Evolutionary conservation across 1,140 invertebrate species (phyloP).

Genomic region (Aricia agestis): DNA sequence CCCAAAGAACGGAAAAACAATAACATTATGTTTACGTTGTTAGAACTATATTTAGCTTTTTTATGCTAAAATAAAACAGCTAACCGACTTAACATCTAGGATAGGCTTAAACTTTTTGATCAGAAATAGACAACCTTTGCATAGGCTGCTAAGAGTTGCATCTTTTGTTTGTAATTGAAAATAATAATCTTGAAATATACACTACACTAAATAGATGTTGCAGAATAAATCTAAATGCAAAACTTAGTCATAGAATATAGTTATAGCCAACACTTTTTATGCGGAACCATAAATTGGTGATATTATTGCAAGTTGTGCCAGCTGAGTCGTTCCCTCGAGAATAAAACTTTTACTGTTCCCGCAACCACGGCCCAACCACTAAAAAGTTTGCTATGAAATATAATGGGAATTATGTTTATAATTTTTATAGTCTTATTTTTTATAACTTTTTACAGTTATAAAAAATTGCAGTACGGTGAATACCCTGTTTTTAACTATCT

Average conservation of each 20-base stretch:
- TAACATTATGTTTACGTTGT: background rate
- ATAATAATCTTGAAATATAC: too few relatives aligned
- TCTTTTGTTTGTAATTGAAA: too few relatives aligned
- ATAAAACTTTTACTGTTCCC: conserved; percentile 7
- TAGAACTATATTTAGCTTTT: conserved; percentile 3
- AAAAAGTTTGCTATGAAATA: conserved; percentile 2
- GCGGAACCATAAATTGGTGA: background rate
- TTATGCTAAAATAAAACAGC: too few relatives aligned
- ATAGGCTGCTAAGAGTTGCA: too few relatives aligned
- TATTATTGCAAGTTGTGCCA: background rate
- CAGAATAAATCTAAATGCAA: background rate
- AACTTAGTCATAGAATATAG: background rate
- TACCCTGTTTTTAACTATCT: too few relatives aligned
- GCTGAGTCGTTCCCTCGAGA: background rate
- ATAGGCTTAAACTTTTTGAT: too few relatives aligned
- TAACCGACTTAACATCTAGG: too few relatives aligned
- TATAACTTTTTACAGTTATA: background rate
- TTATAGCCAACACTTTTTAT: background rate
- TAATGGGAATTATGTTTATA: background rate
- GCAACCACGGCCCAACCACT: background rate
- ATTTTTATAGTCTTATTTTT: background rate
- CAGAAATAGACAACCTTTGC: too few relatives aligned
- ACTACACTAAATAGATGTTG: too few relatives aligned
- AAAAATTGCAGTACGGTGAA: too few relatives aligned
- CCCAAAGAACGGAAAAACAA: conserved; percentile 24